Base-by-base conservation (phyloP, 2,113 vertebrate species). In the Lophochroa leadbeateri region DNA sequence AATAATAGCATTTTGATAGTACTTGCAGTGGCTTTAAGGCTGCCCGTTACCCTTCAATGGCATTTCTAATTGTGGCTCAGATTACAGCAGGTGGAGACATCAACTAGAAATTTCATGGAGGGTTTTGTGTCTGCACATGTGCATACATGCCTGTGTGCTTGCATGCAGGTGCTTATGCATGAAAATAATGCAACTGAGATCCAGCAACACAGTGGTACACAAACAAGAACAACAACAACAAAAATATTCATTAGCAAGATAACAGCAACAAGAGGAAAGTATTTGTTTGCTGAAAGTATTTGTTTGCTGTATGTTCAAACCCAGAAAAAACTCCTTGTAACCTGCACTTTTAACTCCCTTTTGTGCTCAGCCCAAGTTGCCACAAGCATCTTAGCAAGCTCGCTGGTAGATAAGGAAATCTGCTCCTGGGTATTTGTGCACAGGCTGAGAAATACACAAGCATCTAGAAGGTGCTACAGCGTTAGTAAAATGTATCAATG, bases 81-180 rank as follows among this genome's bases (percentile, higher is more conserved):
- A 28, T 79, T 80, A 29, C 44, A 79, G 58, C 37, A 44, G 37
- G 44, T 14, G 17, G 35, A 61, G 47, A n/a, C 13, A 33, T 50
- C 67, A 29, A 20, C 37, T 35, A 50, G 28, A 79, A 44, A 24
- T n/a, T 39, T 72, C 43, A 50, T 2, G 27, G 44, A 24, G 58
- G 37, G 17, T n/a, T 50, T 13, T 50, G 37, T 16, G 57, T 15
- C 57, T 58, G 57, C 33, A 58, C 55, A n/a, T 14, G 35, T 24
- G 31, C 13, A 2, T 18, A 41, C 3, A 4, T 1, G 1, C 37
- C 11, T 10, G 12, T 28, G 33, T 28, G 10, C 17, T 21, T 4
- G 8, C 8, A 10, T 31, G 35, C 16, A 29, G 8, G 9, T 35
- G 25, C 13, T 47, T n/a, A 20, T 9, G 10, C 18, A 20, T 43